phyloP scores from a whole-genome alignment of 1,140 invertebrate species.

The Hylaeus volcanicus region DNA sequence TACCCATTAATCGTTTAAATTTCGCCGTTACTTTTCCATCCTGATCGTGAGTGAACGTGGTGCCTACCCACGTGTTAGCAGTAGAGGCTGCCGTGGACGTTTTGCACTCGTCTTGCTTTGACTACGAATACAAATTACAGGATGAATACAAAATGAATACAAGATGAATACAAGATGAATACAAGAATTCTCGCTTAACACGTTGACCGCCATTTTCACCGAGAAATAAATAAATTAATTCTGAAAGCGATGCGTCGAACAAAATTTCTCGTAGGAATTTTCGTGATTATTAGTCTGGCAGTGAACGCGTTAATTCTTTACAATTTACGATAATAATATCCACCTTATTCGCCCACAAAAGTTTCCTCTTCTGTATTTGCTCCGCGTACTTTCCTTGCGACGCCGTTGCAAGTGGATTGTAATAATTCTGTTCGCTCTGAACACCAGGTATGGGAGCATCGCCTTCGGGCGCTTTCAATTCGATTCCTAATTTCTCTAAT shows the following conservation, averaged over 20 bases:
- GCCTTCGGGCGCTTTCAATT: slow-evolving; percentile 73
- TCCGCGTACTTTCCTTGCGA: slow-evolving; percentile 92
- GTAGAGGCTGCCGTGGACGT: slow-evolving; percentile 73
- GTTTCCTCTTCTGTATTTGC: slow-evolving; percentile 93
- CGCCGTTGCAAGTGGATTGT: slow-evolving; percentile 89
- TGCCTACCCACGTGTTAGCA: slow-evolving; percentile 88
- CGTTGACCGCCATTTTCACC: no score
- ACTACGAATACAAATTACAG: slow-evolving; percentile 25
- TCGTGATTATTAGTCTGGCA: no score
- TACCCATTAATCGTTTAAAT: slow-evolving; percentile 97
- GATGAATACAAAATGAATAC: background rate
- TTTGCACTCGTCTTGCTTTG: slow-evolving; percentile 70
- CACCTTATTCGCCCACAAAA: slow-evolving; percentile 91
- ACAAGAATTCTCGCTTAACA: no score
- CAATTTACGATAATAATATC: slow-evolving; percentile 11
- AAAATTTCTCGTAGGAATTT: no score
- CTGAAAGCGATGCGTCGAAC: no score
- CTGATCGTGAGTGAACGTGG: slow-evolving; percentile 92
- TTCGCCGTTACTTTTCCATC: slow-evolving; percentile 96
- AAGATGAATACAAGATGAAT: background rate
- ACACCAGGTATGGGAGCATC: slow-evolving; percentile 47
- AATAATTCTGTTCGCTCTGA: slow-evolving; percentile 86
- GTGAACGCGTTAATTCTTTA: background rate
- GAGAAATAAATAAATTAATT: no score
- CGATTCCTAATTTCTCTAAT: slow-evolving; percentile 80